Percentiles rank a stretch among this genome's conserved stretches.
These are phyloP conservation scores for Progne subis DNA, from an alignment of 2,113 vertebrate species.

Conservation along the genomic window DNA sequence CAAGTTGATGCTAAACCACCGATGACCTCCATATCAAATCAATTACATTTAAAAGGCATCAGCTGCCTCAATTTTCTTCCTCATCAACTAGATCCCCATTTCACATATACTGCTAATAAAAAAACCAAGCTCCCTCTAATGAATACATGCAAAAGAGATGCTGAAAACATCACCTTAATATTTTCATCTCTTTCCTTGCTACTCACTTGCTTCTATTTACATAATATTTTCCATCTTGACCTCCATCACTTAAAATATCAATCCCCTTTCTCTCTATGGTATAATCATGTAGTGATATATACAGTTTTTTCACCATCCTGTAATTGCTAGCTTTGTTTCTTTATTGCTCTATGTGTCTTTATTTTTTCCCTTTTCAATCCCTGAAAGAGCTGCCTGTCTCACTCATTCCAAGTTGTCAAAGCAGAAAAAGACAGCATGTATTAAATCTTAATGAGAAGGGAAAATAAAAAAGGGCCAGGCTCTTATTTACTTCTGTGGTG, in stretches of 20 bases:
- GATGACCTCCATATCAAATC: neutral
- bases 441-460: neutral
- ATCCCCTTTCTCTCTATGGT: neutral
- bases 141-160: neutral
- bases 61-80: neutral
- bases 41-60: neutral
- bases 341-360: neutral
- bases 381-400: neutral
- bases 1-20: neutral
- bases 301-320: neutral
- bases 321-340: constrained; percentile 19
- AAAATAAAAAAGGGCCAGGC: neutral
- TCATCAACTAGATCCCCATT: neutral
- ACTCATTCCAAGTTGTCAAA: neutral
- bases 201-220: neutral
- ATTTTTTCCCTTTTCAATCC: neutral
- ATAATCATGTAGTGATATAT: neutral
- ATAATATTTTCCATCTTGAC: neutral
- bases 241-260: neutral
- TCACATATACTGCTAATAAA: neutral
- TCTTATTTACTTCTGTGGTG: neutral
- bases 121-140: neutral
- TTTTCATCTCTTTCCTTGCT: neutral
- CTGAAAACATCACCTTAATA: neutral
- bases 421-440: neutral